These are phyloP conservation scores for Crotalus helleri DNA, from an alignment of 2,113 vertebrate species.

Conservation along the genomic window DNA sequence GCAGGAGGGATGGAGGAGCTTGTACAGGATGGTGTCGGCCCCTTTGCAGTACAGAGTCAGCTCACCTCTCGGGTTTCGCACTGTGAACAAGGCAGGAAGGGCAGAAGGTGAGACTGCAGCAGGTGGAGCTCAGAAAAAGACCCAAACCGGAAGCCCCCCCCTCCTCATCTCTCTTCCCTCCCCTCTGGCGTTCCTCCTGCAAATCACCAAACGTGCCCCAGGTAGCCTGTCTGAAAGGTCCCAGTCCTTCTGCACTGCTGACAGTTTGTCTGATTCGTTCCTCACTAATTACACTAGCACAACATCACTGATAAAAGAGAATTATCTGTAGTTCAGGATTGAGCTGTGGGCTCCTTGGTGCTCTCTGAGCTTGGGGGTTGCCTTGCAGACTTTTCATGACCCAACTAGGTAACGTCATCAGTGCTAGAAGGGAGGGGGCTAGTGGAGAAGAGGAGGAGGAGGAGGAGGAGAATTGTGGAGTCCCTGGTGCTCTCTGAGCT, in stretches of 20 bases:
- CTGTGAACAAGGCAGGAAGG: constrained; percentile 61
- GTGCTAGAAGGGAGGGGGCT: too few species aligned
- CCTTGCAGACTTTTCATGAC: neutral
- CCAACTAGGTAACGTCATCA: neutral
- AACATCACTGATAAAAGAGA: neutral
- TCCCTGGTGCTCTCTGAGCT: too few species aligned
- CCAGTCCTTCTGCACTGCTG: neutral
- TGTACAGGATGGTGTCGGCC: constrained; percentile 88
- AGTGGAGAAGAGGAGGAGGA: too few species aligned
- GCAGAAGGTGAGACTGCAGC: neutral
- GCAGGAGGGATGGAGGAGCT: constrained; percentile 81
- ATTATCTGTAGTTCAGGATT: neutral
- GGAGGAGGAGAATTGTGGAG: too few species aligned
- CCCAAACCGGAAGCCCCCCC: neutral
- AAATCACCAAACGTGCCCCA: neutral
- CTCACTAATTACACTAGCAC: neutral
- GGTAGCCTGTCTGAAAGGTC: neutral
- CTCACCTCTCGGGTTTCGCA: constrained; percentile 78
- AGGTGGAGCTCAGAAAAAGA: neutral
- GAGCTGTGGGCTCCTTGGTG: neutral
- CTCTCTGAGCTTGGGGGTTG: neutral
- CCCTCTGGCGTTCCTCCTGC: neutral
- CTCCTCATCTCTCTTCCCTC: neutral
- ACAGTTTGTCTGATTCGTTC: neutral
- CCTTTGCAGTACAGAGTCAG: constrained; percentile 90